Conservation (phyloP, 2,888 invertebrate genomes). For the Drosophila setosimentum region DNA sequence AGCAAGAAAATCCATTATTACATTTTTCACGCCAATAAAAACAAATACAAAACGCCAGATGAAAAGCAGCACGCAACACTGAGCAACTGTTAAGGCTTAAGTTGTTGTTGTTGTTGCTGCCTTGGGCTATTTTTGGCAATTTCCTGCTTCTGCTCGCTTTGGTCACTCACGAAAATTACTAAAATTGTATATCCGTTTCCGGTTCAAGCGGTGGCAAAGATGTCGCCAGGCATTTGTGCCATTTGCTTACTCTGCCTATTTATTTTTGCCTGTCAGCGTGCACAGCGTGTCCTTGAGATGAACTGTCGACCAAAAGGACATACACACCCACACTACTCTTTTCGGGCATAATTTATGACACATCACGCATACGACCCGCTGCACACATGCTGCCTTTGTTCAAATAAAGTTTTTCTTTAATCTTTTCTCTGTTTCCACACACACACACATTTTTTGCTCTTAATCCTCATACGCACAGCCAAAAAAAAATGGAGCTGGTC, state of each 20-base stretch:
- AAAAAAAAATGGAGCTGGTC: neutral
- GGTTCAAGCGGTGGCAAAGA: constrained; percentile 53
- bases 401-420: constrained; percentile 14
- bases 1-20: constrained; percentile 66
- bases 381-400: constrained; percentile 43
- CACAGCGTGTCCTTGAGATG: constrained; percentile 37
- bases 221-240: constrained; percentile 44
- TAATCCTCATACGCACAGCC: neutral
- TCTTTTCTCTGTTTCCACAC: constrained; percentile 5
- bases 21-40: constrained; percentile 81
- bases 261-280: constrained; percentile 46
- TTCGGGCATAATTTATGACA: constrained; percentile 64
- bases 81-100: constrained; percentile 58
- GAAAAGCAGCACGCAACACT: constrained; percentile 33
- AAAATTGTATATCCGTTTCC: constrained; percentile 78
- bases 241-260: constrained; percentile 50
- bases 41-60: constrained; percentile 67
- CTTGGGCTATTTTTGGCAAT: constrained; percentile 59
- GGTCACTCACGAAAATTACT: constrained; percentile 75
- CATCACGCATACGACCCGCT: constrained; percentile 62
- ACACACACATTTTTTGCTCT: constrained; percentile 32
- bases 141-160: constrained; percentile 52
- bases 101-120: constrained; percentile 24
- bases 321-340: constrained; percentile 8
- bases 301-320: constrained; percentile 5